These are phyloP conservation scores for Eumeta japonica DNA, from an alignment of 1,140 invertebrate genomes.

Conservation along the genomic window DNA sequence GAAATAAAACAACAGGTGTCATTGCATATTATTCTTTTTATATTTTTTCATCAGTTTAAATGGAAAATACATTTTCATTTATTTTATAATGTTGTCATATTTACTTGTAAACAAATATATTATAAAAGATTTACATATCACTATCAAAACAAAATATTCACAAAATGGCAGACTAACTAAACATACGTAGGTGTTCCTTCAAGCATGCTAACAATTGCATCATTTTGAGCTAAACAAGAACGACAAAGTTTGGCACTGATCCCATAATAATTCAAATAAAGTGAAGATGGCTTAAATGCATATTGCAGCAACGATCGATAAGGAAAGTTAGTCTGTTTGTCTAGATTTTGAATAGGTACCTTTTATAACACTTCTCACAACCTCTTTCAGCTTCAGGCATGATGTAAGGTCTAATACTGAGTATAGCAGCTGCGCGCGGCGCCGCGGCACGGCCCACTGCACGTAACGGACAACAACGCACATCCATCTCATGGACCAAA, in stretches of 20 bases:
- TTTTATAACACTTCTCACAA: constrained; percentile 54
- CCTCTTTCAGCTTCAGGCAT: constrained; percentile 43
- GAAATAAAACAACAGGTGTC: constrained; percentile 48
- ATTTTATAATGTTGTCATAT: constrained; percentile 57
- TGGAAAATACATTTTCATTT: constrained; percentile 58
- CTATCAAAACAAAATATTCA: constrained; percentile 59
- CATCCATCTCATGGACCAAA: too few relatives aligned
- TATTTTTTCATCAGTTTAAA: constrained; percentile 58
- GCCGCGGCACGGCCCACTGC: too few relatives aligned
- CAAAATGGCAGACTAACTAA: constrained; percentile 59
- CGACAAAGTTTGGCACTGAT: constrained; percentile 56
- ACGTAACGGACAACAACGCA: too few relatives aligned
- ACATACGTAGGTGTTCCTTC: constrained; percentile 51
- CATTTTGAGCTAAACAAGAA: constrained; percentile 55
- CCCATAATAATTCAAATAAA: constrained; percentile 46
- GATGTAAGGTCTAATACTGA: constrained; percentile 42
- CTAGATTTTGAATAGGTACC: constrained; percentile 54
- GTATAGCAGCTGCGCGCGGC: constrained; percentile 17
- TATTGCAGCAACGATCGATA: constrained; percentile 44
- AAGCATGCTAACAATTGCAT: constrained; percentile 56
- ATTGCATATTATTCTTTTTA: constrained; percentile 58
- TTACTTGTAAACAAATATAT: constrained; percentile 59
- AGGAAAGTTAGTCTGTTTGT: constrained; percentile 48
- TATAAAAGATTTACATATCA: constrained; percentile 60
- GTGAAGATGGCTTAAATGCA: constrained; percentile 53